Conservation (phyloP, 2,113 vertebrate species). For the Sisor rabdophorus region DNA sequence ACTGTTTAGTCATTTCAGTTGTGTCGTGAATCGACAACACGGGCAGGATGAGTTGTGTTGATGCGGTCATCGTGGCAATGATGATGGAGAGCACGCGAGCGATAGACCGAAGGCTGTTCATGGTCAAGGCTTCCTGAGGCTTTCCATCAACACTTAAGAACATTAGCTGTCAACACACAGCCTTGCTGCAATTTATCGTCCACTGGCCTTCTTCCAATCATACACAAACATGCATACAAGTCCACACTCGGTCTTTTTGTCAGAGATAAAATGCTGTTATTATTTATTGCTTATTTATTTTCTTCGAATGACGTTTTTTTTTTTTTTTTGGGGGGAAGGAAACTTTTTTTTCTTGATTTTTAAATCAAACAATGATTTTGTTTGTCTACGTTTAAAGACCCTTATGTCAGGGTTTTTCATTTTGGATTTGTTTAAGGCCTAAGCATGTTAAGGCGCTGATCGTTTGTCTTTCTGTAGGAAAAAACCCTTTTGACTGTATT, state of each 20-base stretch:
- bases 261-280: neutral
- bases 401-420: conserved; percentile 13
- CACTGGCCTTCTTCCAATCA: conserved; percentile 17
- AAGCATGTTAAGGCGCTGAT: neutral
- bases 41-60: conserved; percentile 14
- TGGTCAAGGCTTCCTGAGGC: conserved; percentile 44
- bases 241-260: conserved; percentile 6
- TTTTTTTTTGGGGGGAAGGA: too few species aligned
- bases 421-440: neutral
- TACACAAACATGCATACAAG: neutral
- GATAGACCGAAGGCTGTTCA: conserved; percentile 30
- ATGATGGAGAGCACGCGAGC: conserved; percentile 33
- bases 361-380: neutral
- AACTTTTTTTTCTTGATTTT: neutral
- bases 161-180: conserved; percentile 43
- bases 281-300: conserved; percentile 5
- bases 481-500: neutral
- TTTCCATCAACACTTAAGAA: conserved; percentile 44
- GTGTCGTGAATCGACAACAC: neutral
- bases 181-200: conserved; percentile 23
- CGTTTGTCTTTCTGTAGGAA: neutral
- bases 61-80: conserved; percentile 20
- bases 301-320: neutral
- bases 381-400: conserved; percentile 3
- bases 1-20: neutral